Evolutionary conservation across 2,888 invertebrate genomes (phyloP).

Genomic region (Synanthedon myopaeformis): DNA sequence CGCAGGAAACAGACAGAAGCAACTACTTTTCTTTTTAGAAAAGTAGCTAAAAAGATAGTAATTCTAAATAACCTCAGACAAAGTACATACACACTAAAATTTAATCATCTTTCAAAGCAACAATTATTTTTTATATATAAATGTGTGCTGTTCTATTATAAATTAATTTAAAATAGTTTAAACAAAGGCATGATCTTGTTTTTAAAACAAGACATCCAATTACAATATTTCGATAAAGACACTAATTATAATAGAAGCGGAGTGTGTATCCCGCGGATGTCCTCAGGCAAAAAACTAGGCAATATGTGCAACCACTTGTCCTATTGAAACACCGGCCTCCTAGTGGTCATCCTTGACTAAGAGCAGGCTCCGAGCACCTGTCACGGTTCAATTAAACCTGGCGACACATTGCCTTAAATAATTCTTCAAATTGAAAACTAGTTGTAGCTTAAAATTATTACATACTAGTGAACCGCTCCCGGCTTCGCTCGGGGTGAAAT

Average conservation of each 20-base stretch:
- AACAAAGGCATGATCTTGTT: constrained; percentile 9
- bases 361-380: constrained; percentile 47
- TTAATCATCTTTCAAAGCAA: too few species aligned
- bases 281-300: constrained; percentile 38
- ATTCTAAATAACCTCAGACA: too few species aligned
- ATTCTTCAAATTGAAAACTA: constrained; percentile 31
- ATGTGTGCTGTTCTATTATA: too few species aligned
- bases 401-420: constrained; percentile 59
- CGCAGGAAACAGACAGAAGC: too few species aligned
- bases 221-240: constrained; percentile 49
- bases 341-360: constrained; percentile 48
- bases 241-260: constrained; percentile 52
- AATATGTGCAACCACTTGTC: constrained; percentile 43
- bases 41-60: too few species aligned
- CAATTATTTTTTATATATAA: too few species aligned
- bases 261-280: constrained; percentile 25
- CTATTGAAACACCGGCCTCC: constrained; percentile 33
- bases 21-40: too few species aligned
- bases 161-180: too few species aligned
- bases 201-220: constrained; percentile 32
- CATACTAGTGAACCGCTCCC: too few species aligned
- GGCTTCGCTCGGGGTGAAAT: too few species aligned
- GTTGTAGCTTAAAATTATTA: constrained; percentile 1
- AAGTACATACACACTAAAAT: too few species aligned
- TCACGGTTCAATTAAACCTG: constrained; percentile 55